These are phyloP conservation scores for Phylloscopus collybita DNA, from an alignment of 2,797 vertebrate genomes.

Conservation along the genomic window DNA sequence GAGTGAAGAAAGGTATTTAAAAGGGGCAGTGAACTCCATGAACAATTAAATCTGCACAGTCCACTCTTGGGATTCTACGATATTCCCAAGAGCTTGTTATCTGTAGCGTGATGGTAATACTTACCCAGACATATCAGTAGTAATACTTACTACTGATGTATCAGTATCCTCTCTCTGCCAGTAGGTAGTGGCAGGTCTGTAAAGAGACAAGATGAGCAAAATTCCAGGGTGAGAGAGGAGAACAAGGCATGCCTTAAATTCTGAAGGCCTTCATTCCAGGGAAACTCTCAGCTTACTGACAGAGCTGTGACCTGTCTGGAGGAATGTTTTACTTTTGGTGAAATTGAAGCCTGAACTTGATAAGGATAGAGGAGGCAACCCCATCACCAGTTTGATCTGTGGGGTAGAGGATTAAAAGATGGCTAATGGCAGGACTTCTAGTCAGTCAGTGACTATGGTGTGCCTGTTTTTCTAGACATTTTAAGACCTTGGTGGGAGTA, in stretches of 20 bases:
- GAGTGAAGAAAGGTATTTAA: not conserved
- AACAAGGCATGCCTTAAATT: not conserved
- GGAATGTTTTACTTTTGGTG: not conserved
- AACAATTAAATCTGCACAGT: not conserved
- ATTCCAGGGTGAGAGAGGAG: not conserved
- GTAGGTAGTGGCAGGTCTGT: not conserved
- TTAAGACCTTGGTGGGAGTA: not conserved
- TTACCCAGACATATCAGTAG: not conserved
- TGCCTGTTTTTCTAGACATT: not conserved
- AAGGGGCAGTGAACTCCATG: not conserved
- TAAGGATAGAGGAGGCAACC: not conserved
- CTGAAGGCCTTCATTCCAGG: not conserved
- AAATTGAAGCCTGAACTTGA: not conserved
- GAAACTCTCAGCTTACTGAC: not conserved
- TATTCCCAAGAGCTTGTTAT: not conserved
- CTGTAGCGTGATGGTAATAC: not conserved
- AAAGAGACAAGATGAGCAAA: not conserved
- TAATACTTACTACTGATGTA: not conserved
- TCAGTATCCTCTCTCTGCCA: not conserved
- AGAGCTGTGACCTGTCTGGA: not conserved
- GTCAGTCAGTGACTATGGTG: fast-evolving
- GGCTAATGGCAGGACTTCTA: not conserved
- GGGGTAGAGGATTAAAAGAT: not conserved
- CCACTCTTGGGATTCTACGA: not conserved
- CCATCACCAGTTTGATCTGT: not conserved